Evolutionary conservation across 2,797 vertebrate species (phyloP), one percentile per base, ranked within the genome.

Genomic region (Benthosema pterotum): DNA sequence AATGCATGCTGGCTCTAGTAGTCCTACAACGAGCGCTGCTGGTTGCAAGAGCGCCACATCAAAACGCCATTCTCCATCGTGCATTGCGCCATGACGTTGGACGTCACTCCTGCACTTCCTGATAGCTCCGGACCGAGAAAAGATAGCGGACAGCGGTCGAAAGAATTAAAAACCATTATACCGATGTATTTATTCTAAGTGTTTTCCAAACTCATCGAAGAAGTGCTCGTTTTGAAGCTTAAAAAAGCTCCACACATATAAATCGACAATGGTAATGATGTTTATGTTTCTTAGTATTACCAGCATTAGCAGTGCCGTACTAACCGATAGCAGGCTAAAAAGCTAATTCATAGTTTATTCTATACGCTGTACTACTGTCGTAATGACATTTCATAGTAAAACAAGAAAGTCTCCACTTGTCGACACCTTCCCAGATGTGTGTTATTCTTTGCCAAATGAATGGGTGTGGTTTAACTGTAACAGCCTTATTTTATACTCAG

Each of bases 191-290:
- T 71, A 62, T 73, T 54, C 74, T 38, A 80, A 71, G 25, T 5
- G 8, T 4, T n/a, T n/a, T 1, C 25, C 28, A 57, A 73, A 74
- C 47, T 60, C 65, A 47, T 50, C 52, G 52, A 72, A 46, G 22
- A 71, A 82, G 68, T 57, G 28, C 14, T 42, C 72, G 52, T 57
- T 79, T 38, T 69, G 69, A 69, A 56, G 63, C 25, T 12, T 53
- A 8, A 14, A 49, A 45, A 59, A 62, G 46, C 51, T 52, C 54
- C 2, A 38, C 32, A 54, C 62, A 52, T 59, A 67, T 71, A 50
- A 79, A 57, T 68, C 59, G n/a, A 92, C 64, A 83, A 92, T 92
- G 91, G 91, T 92, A 87, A 82, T 32, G 79, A 55, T 69, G 28
- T 59, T 7, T 57, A 43, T 45, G 5, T 2, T 17, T 16, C 4